Evolutionary conservation across 92 coral and sea anemone species (phyloP).

Genomic region (Blastomussa wellsi): DNA sequence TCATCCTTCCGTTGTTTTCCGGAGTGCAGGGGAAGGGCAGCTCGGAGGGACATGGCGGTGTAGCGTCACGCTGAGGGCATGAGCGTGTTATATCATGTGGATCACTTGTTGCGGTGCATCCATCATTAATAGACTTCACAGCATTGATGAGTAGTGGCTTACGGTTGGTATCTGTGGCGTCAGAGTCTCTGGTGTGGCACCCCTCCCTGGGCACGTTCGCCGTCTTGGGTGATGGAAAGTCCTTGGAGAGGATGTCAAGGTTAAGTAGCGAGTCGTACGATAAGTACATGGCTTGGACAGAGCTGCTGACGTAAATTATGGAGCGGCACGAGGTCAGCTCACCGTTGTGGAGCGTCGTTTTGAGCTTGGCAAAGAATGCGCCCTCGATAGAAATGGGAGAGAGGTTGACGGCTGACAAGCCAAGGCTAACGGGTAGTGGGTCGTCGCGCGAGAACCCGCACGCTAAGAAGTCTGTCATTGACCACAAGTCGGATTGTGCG

Average conservation of each 20-base stretch:
- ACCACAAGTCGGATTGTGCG: constrained; percentile 67
- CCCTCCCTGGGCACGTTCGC: constrained; percentile 5
- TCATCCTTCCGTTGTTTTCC: constrained; percentile 55
- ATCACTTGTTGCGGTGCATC: constrained; percentile 41
- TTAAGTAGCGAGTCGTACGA: constrained; percentile 71
- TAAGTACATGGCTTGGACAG: constrained; percentile 66
- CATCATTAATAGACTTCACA: constrained; percentile 49
- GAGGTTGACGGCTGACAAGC: constrained; percentile 79
- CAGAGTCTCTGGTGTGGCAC: constrained; percentile 17
- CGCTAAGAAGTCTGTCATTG: constrained; percentile 55
- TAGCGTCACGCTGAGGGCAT: constrained; percentile 46
- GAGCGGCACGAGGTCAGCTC: constrained; percentile 64
- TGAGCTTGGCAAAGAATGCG: constrained; percentile 79
- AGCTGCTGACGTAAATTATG: constrained; percentile 61
- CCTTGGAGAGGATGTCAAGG: constrained; percentile 51
- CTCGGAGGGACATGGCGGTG: too few species aligned
- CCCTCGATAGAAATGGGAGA: constrained; percentile 75
- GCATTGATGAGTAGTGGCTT: constrained; percentile 32
- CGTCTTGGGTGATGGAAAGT: constrained; percentile 31
- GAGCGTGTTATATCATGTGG: constrained; percentile 38
- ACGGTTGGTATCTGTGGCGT: neutral
- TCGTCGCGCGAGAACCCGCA: constrained; percentile 53
- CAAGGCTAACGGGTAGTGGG: constrained; percentile 46
- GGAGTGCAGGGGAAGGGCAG: constrained; percentile 49
- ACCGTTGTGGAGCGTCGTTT: constrained; percentile 32